Conservation (phyloP, 1,140 invertebrate genomes). For the Ptiloglossa arizonensis region DNA sequence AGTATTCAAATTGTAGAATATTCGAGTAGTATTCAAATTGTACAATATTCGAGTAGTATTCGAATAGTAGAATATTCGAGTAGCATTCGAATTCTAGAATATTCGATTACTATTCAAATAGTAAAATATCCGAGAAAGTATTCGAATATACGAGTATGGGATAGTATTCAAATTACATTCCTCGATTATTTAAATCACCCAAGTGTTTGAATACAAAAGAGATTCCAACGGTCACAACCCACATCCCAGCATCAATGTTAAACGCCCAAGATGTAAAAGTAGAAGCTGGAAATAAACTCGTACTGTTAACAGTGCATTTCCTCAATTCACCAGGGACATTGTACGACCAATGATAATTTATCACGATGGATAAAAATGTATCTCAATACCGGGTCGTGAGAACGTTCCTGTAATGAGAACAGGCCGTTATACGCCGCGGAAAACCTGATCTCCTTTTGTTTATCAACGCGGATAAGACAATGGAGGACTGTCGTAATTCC, state of each 20-base stretch:
- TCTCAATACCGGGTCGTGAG: conserved; percentile 25
- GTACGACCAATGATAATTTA: neutral
- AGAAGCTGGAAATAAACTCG: neutral
- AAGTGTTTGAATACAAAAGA: no score
- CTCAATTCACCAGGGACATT: neutral
- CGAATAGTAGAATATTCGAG: no score
- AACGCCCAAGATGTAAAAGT: neutral
- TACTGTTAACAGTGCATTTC: neutral
- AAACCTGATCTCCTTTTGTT: conserved; percentile 42
- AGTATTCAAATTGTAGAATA: no score
- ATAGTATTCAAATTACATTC: no score
- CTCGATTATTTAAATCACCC: no score
- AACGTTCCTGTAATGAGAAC: conserved; percentile 21
- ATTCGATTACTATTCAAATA: no score
- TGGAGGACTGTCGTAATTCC: conserved; percentile 21
- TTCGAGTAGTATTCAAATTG: no score
- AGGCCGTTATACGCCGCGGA: conserved; percentile 16
- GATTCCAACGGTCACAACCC: no score
- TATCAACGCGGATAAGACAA: conserved; percentile 45
- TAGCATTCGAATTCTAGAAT: no score
- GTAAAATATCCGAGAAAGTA: no score
- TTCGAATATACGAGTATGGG: no score
- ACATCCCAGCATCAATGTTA: neutral
- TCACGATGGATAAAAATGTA: conserved; percentile 11
- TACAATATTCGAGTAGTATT: no score